Conservation (phyloP, 2,113 vertebrate genomes). For the Trochalopteron elliotii region DNA sequence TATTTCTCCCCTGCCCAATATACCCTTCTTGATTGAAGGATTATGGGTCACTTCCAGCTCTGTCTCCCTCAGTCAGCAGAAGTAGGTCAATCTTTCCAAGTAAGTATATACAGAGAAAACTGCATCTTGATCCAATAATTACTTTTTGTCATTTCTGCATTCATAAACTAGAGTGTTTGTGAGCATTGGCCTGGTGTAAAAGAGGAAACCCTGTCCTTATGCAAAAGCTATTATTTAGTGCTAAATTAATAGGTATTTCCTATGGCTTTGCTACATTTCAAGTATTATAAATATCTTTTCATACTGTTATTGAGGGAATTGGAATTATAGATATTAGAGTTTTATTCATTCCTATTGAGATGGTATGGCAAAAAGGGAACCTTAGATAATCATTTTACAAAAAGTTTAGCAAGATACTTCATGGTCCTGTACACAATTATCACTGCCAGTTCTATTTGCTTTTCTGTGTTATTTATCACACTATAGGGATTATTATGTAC, state of each 20-base stretch:
- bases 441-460: neutral
- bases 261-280: neutral
- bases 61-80: neutral
- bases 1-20: neutral
- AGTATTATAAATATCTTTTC: neutral
- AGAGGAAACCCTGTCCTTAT: neutral
- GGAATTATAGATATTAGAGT: neutral
- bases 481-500: neutral
- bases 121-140: neutral
- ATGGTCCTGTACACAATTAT: neutral
- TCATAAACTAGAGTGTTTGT: neutral
- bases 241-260: neutral
- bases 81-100: neutral
- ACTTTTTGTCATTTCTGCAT: neutral
- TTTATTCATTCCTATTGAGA: neutral
- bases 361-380: neutral
- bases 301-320: neutral
- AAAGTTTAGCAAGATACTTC: neutral
- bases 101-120: neutral
- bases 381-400: neutral
- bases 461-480: neutral
- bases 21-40: neutral
- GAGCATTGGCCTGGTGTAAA: accelerated
- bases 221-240: neutral
- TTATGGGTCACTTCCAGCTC: neutral